Evolutionary conservation across 1,140 invertebrate species (phyloP), one percentile per base, ranked within the genome.

Genomic region (Pollicipes pollicipes): DNA sequence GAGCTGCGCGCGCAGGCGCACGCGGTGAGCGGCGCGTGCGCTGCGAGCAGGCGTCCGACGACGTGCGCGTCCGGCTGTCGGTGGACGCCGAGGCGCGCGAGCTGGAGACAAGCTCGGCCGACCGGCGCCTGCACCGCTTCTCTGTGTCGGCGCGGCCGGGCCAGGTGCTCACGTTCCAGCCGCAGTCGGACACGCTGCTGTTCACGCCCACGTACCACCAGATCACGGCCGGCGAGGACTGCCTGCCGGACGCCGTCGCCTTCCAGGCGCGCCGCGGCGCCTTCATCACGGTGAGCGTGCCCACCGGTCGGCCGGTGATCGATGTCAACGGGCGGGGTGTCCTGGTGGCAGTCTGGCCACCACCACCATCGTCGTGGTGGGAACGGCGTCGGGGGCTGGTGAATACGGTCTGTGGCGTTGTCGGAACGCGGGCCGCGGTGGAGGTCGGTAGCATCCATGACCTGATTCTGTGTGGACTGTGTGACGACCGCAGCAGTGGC

Each of bases 161-260:
- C 81, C 81, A 28, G 74, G 75, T 28, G 83, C 83, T 6, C 75
- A 77, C 17, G 77, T 58, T 58, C 45, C 45, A 84, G 29, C 80
- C 93, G 63, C 45, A 58, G 45, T 58, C 45, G 45, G 45, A 58
- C 2, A 58, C 45, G 45, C 13, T 58, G 45, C 80, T 95, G 29
- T 93, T 95, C 76, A 84, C 80, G 70, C 91, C 91, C 1, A 74
- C 81, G 29, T 81, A 81, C 3, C 74, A 84, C 16, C 82, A 85
- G 69, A 78, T 93, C 64, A 80, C 83, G 6, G 87, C 90, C 3
- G 78, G 79, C 70, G 85, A 87, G 69, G 87, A 90, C 74, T 96
- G 94, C 78, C 81, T 85, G n/a, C 82, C 87, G 26, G 84, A 86
- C 73, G 84, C 80, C 0, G 78, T 81, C 0, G 75, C 76, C 26